phyloP scores from a whole-genome alignment of 2,888 invertebrate species.

The Aethes cnicana region DNA sequence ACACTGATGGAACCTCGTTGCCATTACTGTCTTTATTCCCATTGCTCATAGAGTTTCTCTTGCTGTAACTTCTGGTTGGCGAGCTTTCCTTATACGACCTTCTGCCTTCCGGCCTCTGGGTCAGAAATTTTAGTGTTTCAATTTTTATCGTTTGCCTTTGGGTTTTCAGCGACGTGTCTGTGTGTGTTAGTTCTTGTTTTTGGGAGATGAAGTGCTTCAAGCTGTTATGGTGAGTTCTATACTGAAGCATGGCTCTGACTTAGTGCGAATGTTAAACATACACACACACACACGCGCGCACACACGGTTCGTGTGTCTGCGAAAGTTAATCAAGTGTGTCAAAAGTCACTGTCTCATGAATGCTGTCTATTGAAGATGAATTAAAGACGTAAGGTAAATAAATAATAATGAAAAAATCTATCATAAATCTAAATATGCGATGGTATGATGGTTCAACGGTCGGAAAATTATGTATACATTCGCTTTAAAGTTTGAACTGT shows the following conservation, averaged over 20 bases:
- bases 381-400: no score
- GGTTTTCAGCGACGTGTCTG: conserved; percentile 55
- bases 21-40: conserved; percentile 82
- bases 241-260: conserved; percentile 43
- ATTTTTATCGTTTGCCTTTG: conserved; percentile 6
- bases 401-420: no score
- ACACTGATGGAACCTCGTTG: conserved; percentile 81
- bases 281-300: conserved; percentile 75
- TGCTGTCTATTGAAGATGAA: background rate
- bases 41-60: conserved; percentile 65
- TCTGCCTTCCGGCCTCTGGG: conserved; percentile 72
- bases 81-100: conserved; percentile 71
- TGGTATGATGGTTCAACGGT: no score
- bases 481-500: no score
- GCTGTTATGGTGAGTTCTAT: conserved; percentile 41
- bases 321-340: conserved; percentile 43
- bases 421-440: no score
- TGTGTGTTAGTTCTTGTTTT: conserved; percentile 71
- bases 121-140: conserved; percentile 37
- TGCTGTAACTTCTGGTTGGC: conserved; percentile 62
- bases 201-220: conserved; percentile 36
- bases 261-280: conserved; percentile 65
- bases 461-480: no score
- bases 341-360: background rate
- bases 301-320: conserved; percentile 63